Evolutionary conservation across 2,888 invertebrate species (phyloP).

Genomic region (Lepidonotus clava): DNA sequence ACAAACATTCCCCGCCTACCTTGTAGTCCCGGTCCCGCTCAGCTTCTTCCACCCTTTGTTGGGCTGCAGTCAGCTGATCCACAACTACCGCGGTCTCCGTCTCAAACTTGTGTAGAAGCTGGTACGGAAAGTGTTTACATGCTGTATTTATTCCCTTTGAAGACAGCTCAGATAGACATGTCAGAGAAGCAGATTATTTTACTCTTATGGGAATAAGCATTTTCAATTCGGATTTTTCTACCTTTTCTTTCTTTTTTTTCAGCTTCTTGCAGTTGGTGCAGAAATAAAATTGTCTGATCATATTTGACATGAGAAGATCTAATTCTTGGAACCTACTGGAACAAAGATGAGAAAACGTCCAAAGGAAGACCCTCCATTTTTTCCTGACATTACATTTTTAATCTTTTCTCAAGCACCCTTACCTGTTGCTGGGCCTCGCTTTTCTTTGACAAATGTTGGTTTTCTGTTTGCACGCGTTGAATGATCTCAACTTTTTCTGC

Average conservation of each 20-base stretch:
- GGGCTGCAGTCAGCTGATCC: slow-evolving; percentile 65
- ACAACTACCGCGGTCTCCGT: slow-evolving; percentile 69
- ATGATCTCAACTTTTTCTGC: slow-evolving; percentile 72
- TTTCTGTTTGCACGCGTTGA: slow-evolving; percentile 56
- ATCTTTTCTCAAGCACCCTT: no score
- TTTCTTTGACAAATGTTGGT: slow-evolving; percentile 20
- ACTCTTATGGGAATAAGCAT: background rate
- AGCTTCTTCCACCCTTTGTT: slow-evolving; percentile 68
- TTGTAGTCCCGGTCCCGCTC: slow-evolving; percentile 66
- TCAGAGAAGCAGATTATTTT: background rate
- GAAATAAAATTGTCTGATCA: no score
- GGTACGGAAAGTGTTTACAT: slow-evolving; percentile 49
- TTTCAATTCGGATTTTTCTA: background rate
- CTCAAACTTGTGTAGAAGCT: slow-evolving; percentile 73
- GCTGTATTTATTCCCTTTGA: no score
- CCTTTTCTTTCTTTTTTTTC: background rate
- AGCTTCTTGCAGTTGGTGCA: no score
- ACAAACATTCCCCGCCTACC: slow-evolving; percentile 67
- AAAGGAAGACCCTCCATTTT: no score
- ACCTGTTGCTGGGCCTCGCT: slow-evolving; percentile 72
- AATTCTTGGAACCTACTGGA: no score
- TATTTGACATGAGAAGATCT: no score
- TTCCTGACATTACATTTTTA: no score
- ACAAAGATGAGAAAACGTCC: no score
- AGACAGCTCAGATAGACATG: no score